Conservation (phyloP, 2,113 vertebrate species). For the Carassius carassius region DNA sequence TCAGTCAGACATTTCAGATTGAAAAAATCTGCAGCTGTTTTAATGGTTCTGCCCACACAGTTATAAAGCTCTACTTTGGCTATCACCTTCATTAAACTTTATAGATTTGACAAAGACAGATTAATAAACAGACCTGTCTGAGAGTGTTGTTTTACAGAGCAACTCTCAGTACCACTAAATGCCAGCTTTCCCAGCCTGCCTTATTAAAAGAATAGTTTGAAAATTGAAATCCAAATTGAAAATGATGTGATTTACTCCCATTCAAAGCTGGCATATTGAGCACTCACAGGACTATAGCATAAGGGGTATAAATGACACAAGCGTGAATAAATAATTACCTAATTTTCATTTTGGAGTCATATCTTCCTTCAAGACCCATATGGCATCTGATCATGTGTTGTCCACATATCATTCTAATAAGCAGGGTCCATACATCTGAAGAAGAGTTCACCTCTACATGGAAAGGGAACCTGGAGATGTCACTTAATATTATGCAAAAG, state of each 20-base stretch:
- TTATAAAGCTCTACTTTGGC: background rate
- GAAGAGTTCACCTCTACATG: background rate
- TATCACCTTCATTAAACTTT: conserved; percentile 18
- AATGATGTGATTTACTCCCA: background rate
- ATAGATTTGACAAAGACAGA: conserved; percentile 3
- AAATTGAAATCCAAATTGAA: background rate
- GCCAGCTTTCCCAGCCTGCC: background rate
- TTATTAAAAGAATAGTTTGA: conserved; percentile 7
- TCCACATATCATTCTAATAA: conserved; percentile 5
- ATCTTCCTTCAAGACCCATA: background rate
- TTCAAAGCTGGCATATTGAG: background rate
- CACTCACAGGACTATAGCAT: background rate
- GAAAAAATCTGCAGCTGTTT: background rate
- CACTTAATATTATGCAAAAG: background rate
- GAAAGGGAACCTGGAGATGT: background rate
- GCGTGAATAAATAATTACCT: background rate
- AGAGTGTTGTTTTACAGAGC: background rate
- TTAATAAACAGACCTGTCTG: background rate
- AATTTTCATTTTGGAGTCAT: background rate
- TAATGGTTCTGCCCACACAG: background rate
- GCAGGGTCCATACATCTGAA: background rate
- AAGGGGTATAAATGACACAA: background rate
- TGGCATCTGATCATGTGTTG: background rate
- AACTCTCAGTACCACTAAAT: background rate
- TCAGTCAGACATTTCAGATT: background rate